Base-by-base conservation (phyloP, 2,888 invertebrate genomes). In the Aphidius colemani region DNA sequence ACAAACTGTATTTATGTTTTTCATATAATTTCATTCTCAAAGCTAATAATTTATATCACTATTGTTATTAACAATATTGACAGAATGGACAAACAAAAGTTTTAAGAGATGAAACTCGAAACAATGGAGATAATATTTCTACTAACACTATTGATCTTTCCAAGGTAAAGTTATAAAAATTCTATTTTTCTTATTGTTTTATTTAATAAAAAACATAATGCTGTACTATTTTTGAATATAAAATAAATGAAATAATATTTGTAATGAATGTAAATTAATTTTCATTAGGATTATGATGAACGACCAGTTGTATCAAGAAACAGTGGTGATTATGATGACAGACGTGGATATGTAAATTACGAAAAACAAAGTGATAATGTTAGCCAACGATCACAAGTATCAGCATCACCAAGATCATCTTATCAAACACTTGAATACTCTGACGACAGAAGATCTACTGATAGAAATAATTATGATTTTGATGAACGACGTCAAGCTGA, bases 51-150 rank as follows among this genome's bases (percentile, higher is more conserved):
- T 30, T 30, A 2, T 30, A 30, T 30, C 5, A 30, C 5, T 30
- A 30, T 30, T 30, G 13, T 51, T 57, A 57, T 30, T 40, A 56
- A 53, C 45, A 73, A 74, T 71, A 75, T 75, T 72, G 69, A 66
- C 72, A 74, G 70, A 77, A 77, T 72, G 77, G 77, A 56, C 74
- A 72, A 68, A 69, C 70, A 70, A 76, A 76, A 67, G 74, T 65
- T 73, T 59, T 67, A 62, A 72, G 66, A 68, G 66, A 70, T 66
- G 74, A 74, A 46, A 67, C 69, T 50, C 71, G 74, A 66, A 74
- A 61, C 73, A 72, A 72, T 72, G 73, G 63, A 64, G 73, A 74
- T 63, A 70, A 69, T 66, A 59, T 69, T 69, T 63, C 70, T 50
- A 64, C 70, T 73, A 76, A 77, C 67, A 70, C 63, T 70, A 66